Evolutionary conservation across 2,888 invertebrate genomes (phyloP).

Genomic region (Microplitis manilae): DNA sequence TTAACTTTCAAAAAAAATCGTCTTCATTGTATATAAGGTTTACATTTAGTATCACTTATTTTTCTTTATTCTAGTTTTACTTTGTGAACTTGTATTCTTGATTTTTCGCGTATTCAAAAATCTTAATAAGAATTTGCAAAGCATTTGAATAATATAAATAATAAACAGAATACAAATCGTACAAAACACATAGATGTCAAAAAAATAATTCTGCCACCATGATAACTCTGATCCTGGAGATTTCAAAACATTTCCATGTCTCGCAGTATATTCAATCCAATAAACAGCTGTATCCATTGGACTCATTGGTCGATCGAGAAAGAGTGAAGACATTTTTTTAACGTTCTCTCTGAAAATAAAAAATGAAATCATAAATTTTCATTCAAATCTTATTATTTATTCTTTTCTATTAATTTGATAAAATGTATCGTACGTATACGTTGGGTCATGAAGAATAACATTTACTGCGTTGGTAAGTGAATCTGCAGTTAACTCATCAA

Average conservation of each 20-base stretch:
- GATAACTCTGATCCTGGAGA: conserved; percentile 59
- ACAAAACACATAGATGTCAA: conserved; percentile 59
- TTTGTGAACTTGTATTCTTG: neutral
- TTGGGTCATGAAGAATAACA: conserved; percentile 50
- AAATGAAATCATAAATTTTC: neutral
- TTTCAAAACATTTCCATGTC: conserved; percentile 53
- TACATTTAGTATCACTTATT: neutral
- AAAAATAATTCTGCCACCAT: conserved; percentile 59
- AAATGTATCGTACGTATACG: conserved; percentile 52
- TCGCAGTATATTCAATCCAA: conserved; percentile 57
- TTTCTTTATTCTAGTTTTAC: neutral
- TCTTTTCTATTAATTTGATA: neutral
- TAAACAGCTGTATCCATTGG: conserved; percentile 54
- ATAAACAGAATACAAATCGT: conserved; percentile 24
- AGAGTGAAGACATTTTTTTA: conserved; percentile 48
- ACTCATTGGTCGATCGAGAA: conserved; percentile 54
- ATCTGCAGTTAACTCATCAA: conserved; percentile 51
- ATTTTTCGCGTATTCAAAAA: neutral
- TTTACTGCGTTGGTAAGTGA: conserved; percentile 53
- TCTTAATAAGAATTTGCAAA: neutral
- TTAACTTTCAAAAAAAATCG: no score
- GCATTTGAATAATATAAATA: conserved; percentile 39
- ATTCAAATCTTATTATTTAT: neutral
- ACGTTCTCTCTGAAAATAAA: conserved; percentile 52
- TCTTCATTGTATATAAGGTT: neutral